These are phyloP conservation scores for Nycticebus coucang DNA, from an alignment of 2,113 vertebrate genomes.

Conservation along the genomic window DNA sequence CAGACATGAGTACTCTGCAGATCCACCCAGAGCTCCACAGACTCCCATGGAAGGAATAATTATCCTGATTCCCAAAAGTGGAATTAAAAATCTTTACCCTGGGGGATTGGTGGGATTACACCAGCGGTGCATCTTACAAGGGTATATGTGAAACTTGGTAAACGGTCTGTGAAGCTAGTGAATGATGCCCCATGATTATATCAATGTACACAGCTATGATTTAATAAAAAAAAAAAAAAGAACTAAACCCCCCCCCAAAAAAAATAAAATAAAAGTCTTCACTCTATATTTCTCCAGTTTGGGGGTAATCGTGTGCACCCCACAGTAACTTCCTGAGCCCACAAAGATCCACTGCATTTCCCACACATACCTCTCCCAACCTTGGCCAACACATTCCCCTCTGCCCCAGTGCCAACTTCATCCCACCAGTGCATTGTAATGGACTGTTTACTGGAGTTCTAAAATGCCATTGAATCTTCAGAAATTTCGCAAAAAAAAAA, in stretches of 20 bases:
- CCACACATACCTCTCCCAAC: not conserved
- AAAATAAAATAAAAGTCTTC: no score
- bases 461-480: constrained; percentile 63
- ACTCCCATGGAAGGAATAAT: not conserved
- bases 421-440: constrained; percentile 35
- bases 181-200: no score
- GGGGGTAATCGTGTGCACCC: not conserved
- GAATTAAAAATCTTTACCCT: not conserved
- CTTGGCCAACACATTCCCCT: not conserved
- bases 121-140: no score
- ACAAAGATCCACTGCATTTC: not conserved
- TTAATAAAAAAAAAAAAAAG: no score
- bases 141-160: no score
- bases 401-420: not conserved
- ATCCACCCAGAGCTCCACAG: not conserved
- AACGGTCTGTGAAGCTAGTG: no score
- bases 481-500: constrained; percentile 74
- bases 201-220: no score
- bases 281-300: not conserved
- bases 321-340: not conserved
- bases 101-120: no score
- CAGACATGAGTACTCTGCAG: not conserved
- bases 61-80: not conserved
- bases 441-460: constrained; percentile 55
- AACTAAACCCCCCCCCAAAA: no score